Conservation (phyloP, 2,888 invertebrate genomes). For the Eupithecia abbreviata region DNA sequence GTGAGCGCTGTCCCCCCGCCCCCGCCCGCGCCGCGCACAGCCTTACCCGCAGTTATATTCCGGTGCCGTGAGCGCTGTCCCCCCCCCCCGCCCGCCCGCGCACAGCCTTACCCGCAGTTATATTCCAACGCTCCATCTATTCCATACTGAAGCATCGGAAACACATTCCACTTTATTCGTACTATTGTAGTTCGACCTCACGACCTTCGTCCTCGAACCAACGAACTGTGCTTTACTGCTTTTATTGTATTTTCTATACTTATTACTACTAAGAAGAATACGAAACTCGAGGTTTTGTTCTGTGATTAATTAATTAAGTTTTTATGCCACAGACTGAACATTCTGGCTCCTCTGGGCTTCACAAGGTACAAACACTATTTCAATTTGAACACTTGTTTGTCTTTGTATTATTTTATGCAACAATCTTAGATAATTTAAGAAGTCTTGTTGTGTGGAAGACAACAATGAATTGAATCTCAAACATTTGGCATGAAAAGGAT, state of each 20-base stretch:
- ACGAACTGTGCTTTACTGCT: neutral
- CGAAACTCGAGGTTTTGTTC: neutral
- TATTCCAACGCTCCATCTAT: neutral
- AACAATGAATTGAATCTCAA: too few relatives aligned
- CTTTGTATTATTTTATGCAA: neutral
- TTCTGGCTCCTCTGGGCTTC: neutral
- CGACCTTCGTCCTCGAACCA: neutral
- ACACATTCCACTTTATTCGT: conserved; percentile 9
- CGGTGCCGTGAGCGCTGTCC: too few relatives aligned
- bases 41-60: neutral
- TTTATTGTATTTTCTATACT: conserved; percentile 1
- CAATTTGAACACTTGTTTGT: neutral
- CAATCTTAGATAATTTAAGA: neutral
- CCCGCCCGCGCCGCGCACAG: neutral
- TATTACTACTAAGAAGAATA: neutral
- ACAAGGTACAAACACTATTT: neutral
- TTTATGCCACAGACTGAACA: neutral
- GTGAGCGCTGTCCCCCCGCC: too few relatives aligned
- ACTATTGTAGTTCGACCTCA: neutral
- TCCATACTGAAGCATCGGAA: neutral
- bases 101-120: neutral
- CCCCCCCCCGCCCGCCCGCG: too few relatives aligned
- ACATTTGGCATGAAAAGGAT: too few relatives aligned
- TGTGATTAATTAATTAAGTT: neutral
- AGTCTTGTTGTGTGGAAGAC: neutral